Evolutionary conservation across 2,113 vertebrate genomes (phyloP), one percentile per base, ranked within the genome.

Genomic region (Callipepla squamata): DNA sequence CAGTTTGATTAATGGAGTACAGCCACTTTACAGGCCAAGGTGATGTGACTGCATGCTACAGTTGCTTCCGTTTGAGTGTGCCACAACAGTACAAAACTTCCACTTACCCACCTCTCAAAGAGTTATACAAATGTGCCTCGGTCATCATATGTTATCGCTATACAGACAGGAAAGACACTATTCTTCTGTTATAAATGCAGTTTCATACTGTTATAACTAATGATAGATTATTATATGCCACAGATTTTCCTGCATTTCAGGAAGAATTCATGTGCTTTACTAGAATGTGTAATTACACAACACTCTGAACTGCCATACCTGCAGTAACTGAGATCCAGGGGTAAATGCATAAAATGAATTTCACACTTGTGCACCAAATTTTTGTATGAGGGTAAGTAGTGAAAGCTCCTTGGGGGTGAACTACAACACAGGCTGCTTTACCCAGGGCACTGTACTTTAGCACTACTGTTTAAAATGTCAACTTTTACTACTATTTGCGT

Each of bases 341-440:
- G 23, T 87, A 90, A 75, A 42, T 26, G 80, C 13, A 63, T 75
- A 68, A 80, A 86, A 83, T 47, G 50, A 92, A 80, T 92, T 90
- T 88, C 61, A 94, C 73, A 61, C 13, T 36, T 84, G 32, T 58
- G 45, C 44, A 66, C 78, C 23, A 66, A 5, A 34, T 81, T 86
- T 92, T 93, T 94, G 75, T 81, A 36, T 92, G 66, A 81, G 62
- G 44, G 13, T 61, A 94, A 79, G 50, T 90, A 19, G 9, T 65
- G 23, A 84, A 47, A 88, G 44, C 13, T 80, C 22, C 25, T 78
- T 80, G 36, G 81, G 32, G 25, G 38, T 23, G 14, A 34, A 45
- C 44, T 68, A 34, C 45, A 34, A 16, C 73, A 92, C 93, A 85
- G 89, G 76, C 0, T 76, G 19, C 28, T 90, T 90, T 86, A 79